Evolutionary conservation across 2,888 invertebrate genomes (phyloP), one percentile per base, ranked within the genome.

Genomic region (Troides helena): DNA sequence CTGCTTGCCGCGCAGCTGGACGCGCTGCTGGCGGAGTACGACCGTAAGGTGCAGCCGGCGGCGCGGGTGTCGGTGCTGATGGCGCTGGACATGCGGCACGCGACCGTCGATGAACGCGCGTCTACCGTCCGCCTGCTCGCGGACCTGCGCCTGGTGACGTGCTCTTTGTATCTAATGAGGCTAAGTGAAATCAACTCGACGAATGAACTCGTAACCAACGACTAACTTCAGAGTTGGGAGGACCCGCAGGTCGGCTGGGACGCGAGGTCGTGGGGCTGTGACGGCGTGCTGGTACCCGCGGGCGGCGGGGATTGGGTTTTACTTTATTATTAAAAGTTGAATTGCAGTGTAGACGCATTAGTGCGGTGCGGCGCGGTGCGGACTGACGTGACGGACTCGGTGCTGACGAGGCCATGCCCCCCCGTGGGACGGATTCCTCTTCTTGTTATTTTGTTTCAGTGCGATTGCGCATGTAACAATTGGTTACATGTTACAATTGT

Each of bases 181-280:
- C 10, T 39, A 30, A 30, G 39, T 39, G 39, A 0, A 46, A 62
- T 30, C 23, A 21, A 10, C 62, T 12, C 3, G 3, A n/a, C 60
- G 53, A 53, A 53, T 18, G n/a, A 53, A 18, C 17, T 2, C 14
- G 12, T 10, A 53, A 12, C 53, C 2, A 10, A 14, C 36, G 18
- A 18, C 12, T 10, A 10, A 39, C 84, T 87, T 14, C 84, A 97
- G 97, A 81, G 80, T n/a, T 97, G 97, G 97, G 85, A 82, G 59
- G 97, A 97, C 80, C 93, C 94, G n/a, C 95, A 96, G 69, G 85
- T 97, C 6, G 88, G 91, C 65, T 97, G 97, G 97, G 95, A 96
- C 80, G 84, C 93, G 0, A 87, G 90, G 3, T 94, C 94, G 30
- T 96, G 96, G 75, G 95, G 94, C 43, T 90, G 96, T 65, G 88